Evolutionary conservation across 2,797 vertebrate species (phyloP).

Genomic region (Potorous gilbertii): DNA sequence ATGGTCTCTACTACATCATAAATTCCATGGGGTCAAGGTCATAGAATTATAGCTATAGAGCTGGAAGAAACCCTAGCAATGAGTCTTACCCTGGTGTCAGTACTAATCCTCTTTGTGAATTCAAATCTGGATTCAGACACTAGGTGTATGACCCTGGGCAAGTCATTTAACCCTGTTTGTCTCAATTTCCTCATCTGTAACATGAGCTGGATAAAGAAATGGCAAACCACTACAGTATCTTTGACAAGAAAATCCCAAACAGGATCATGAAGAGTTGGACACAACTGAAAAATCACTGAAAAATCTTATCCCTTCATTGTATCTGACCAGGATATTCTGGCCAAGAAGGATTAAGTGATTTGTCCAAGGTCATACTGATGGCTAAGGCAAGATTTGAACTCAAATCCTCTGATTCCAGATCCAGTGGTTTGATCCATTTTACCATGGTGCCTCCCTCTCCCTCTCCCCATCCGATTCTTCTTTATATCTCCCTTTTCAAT

Average conservation of each 20-base stretch:
- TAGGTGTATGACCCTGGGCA: background rate
- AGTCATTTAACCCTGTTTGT: background rate
- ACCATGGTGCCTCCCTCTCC: background rate
- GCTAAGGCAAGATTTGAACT: background rate
- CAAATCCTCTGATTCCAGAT: background rate
- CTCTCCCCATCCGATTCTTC: background rate
- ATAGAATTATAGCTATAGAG: background rate
- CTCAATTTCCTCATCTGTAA: background rate
- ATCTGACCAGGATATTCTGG: background rate
- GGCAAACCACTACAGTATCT: background rate
- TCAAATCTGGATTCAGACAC: background rate
- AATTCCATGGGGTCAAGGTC: background rate
- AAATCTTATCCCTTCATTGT: background rate
- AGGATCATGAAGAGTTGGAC: background rate
- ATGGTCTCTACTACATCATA: background rate
- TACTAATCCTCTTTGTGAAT: background rate
- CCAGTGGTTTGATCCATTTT: background rate
- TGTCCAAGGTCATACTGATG: background rate
- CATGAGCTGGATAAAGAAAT: background rate
- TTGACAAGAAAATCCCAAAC: background rate
- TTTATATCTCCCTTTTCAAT: background rate
- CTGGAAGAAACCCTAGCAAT: background rate
- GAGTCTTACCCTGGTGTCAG: background rate
- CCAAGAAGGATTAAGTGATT: background rate
- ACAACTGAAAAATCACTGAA: background rate